Conservation (phyloP, 2,113 vertebrate species). For the Urocolius indicus region DNA sequence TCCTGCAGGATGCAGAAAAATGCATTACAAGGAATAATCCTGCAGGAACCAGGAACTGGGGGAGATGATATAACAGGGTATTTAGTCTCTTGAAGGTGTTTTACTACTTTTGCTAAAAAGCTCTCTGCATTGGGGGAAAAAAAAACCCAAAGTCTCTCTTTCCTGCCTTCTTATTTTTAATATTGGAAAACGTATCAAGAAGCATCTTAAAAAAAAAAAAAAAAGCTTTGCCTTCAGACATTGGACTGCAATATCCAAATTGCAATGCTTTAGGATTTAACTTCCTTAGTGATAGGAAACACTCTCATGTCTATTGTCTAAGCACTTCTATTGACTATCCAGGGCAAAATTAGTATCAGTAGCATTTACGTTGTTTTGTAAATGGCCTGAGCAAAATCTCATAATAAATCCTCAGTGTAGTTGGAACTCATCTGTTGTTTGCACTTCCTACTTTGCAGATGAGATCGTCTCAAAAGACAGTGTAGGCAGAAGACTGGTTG, state of each 20-base stretch:
- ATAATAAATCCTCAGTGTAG: constrained; percentile 70
- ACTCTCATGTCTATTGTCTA: constrained; percentile 18
- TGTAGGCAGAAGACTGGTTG: constrained; percentile 79
- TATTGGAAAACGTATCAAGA: neutral
- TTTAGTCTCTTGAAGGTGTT: neutral
- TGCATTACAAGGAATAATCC: neutral
- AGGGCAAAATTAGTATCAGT: constrained; percentile 65
- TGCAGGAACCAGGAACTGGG: neutral
- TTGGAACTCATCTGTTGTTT: constrained; percentile 78
- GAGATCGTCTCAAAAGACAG: constrained; percentile 80
- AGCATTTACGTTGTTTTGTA: constrained; percentile 63
- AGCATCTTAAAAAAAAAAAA: neutral
- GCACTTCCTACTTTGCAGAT: constrained; percentile 75
- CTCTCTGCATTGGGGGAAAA: neutral
- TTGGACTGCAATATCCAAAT: neutral
- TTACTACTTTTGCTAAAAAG: neutral
- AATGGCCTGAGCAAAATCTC: constrained; percentile 65
- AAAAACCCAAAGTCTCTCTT: neutral
- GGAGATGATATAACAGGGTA: neutral
- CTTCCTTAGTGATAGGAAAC: neutral
- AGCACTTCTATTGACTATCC: constrained; percentile 13
- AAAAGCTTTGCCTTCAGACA: neutral
- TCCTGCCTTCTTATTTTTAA: neutral
- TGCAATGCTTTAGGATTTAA: neutral
- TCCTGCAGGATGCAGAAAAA: neutral